Percentiles rank a stretch among this genome's conserved stretches.
Conservation (phyloP, 2,888 invertebrate genomes). For the Epinotia nisella region DNA sequence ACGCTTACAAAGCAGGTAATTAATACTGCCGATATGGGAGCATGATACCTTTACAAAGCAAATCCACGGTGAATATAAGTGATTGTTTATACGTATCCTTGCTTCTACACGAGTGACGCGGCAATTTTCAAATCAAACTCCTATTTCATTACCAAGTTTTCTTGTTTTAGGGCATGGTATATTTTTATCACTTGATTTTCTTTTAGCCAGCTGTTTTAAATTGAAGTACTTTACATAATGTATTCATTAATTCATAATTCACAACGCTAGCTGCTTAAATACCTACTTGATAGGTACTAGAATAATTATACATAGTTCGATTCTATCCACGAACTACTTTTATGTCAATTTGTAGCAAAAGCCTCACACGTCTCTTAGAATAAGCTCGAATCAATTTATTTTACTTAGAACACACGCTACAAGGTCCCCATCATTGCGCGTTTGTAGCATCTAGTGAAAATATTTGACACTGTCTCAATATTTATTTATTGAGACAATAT, state of each 20-base stretch:
- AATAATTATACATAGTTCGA: background rate
- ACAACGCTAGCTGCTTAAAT: background rate
- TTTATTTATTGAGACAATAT: constrained; percentile 28
- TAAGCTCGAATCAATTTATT: background rate
- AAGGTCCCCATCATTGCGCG: constrained; percentile 11
- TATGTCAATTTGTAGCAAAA: background rate
- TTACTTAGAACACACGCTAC: background rate
- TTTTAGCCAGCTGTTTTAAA: background rate
- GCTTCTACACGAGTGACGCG: constrained; percentile 20
- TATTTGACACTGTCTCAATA: constrained; percentile 35
- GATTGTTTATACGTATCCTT: constrained; percentile 18
- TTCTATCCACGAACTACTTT: background rate
- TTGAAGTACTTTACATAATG: background rate
- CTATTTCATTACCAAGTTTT: background rate
- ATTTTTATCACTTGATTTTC: background rate
- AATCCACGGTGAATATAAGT: constrained; percentile 32
- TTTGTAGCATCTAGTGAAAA: constrained; percentile 35
- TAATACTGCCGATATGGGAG: constrained; percentile 30
- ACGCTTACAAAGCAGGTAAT: constrained; percentile 31
- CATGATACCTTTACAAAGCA: constrained; percentile 37
- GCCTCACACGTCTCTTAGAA: background rate
- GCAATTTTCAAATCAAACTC: constrained; percentile 20
- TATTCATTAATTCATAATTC: constrained; percentile 1
- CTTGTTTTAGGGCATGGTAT: background rate
- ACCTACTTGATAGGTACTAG: too few relatives aligned